These are phyloP conservation scores for Brachionus koreanus DNA, from an alignment of 1,140 invertebrate species.

Conservation along the genomic window DNA sequence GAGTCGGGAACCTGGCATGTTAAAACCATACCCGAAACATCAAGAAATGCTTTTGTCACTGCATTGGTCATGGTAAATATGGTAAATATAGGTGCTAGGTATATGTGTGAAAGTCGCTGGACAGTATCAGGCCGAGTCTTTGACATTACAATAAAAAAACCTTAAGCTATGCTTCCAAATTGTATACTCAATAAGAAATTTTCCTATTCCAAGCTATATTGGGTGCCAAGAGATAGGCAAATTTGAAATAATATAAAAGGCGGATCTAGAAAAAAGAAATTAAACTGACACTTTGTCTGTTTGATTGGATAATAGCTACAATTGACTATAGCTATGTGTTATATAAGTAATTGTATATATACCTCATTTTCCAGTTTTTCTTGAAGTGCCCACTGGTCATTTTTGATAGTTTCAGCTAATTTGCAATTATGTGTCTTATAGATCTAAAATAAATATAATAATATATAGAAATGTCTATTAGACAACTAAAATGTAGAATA, in stretches of 20 bases:
- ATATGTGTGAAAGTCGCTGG: too few species aligned
- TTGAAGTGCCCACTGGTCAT: constrained; percentile 43
- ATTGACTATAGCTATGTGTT: neutral
- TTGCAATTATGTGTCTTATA: neutral
- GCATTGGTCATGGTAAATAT: too few species aligned
- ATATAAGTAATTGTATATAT: neutral
- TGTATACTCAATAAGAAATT: too few species aligned
- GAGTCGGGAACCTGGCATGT: too few species aligned
- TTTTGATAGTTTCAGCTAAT: neutral
- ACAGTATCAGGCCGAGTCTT: too few species aligned
- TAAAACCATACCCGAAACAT: too few species aligned
- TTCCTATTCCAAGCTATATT: too few species aligned
- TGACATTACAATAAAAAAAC: too few species aligned
- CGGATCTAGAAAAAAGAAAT: neutral
- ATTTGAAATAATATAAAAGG: neutral
- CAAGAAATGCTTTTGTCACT: too few species aligned
- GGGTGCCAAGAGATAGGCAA: too few species aligned
- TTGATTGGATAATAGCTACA: neutral
- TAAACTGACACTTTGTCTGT: constrained; percentile 19
- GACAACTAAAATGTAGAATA: neutral
- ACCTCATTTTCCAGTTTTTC: constrained; percentile 45
- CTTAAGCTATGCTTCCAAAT: too few species aligned
- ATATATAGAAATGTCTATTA: neutral
- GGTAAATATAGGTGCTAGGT: too few species aligned
- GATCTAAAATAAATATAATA: neutral